Evolutionary conservation across 1,140 invertebrate species (phyloP).

Genomic region (Calephelis nemesis): DNA sequence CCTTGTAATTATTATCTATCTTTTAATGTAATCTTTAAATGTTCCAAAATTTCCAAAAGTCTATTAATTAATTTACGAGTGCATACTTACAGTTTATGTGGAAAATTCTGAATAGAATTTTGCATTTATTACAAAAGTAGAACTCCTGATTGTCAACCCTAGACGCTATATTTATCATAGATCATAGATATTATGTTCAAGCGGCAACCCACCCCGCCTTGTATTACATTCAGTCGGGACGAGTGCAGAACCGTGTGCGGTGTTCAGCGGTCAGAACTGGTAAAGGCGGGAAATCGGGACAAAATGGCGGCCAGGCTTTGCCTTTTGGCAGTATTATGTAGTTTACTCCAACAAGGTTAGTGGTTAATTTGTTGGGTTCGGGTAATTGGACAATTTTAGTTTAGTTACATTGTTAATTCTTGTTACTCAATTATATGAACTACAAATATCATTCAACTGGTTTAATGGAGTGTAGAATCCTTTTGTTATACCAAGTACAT

Average conservation of each 20-base stretch:
- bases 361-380: constrained; percentile 28
- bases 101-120: not conserved
- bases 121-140: not conserved
- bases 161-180: constrained; percentile 28
- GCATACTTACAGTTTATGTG: no score
- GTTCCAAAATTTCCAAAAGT: no score
- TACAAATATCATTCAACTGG: no score
- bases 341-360: constrained; percentile 68
- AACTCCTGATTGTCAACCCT: not conserved
- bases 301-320: constrained; percentile 40
- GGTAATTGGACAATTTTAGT: not conserved
- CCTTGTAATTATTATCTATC: no score
- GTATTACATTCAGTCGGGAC: constrained; percentile 41
- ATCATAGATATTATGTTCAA: constrained; percentile 47
- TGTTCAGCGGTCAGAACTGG: constrained; percentile 46
- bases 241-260: constrained; percentile 38
- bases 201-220: constrained; percentile 28
- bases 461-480: no score
- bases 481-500: no score
- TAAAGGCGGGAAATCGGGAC: constrained; percentile 20
- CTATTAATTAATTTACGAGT: no score
- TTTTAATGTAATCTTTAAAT: no score
- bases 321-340: constrained; percentile 61
- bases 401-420: not conserved
- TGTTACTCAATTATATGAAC: not conserved